Percentiles rank a stretch among this genome's conserved stretches.
phyloP scores from a whole-genome alignment of 2,888 invertebrate species.

The Pyrrhia umbra region DNA sequence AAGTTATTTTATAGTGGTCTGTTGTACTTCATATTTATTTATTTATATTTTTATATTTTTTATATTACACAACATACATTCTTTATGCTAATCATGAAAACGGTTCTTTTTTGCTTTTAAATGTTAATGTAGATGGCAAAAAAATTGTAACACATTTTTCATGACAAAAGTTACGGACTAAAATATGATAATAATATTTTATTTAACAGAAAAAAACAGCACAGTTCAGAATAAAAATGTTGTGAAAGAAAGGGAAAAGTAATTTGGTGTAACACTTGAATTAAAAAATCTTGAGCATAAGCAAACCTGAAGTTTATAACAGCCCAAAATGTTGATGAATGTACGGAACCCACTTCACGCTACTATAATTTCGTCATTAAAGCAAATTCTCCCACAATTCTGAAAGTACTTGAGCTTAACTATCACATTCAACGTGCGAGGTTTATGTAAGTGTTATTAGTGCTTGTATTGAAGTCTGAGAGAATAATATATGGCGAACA shows the following conservation, averaged over 20 bases:
- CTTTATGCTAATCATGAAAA: too few relatives aligned
- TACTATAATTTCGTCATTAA: constrained; percentile 17
- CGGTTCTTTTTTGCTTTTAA: too few relatives aligned
- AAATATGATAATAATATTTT: too few relatives aligned
- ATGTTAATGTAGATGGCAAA: too few relatives aligned
- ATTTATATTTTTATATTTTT: too few relatives aligned
- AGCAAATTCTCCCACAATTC: constrained; percentile 31
- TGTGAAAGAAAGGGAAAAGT: background rate
- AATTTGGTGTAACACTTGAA: background rate
- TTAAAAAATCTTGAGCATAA: too few relatives aligned
- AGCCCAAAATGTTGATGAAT: constrained; percentile 13
- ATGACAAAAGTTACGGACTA: too few relatives aligned
- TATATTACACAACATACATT: too few relatives aligned
- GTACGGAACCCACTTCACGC: background rate
- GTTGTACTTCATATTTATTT: too few relatives aligned
- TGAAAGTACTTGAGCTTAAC: constrained; percentile 19
- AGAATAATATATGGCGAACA: constrained; percentile 35
- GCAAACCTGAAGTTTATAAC: background rate
- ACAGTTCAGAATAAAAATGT: background rate
- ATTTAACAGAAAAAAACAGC: too few relatives aligned
- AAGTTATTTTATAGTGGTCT: too few relatives aligned
- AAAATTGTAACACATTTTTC: too few relatives aligned
- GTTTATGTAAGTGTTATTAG: constrained; percentile 21
- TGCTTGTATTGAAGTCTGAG: constrained; percentile 17
- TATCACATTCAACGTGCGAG: constrained; percentile 29